Base-by-base conservation (phyloP, 2,797 vertebrate species). In the Mionectes olivaceus region DNA sequence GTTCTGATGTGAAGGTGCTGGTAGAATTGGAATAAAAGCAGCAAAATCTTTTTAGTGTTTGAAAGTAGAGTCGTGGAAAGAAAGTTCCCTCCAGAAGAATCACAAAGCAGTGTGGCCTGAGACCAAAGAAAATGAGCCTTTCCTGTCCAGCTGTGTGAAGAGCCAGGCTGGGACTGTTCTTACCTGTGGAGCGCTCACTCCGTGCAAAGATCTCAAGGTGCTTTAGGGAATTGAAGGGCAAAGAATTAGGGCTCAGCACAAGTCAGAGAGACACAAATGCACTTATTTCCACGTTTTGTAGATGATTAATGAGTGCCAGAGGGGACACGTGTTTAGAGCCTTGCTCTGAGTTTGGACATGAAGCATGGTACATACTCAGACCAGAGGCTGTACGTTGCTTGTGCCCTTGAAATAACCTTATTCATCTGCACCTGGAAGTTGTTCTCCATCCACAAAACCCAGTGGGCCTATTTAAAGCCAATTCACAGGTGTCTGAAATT, bases 401-500 rank as follows among this genome's bases (percentile, higher is more conserved):
- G 13, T 95, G 94, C 88, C 95, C 96, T 92, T 93, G 74, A 82
- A 96, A 90, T 96, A 95, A 96, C 96, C 94, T 94, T 93, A 27
- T 76, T 75, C 86, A 67, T 75, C 93, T 13, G 13, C 94, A 94
- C 92, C 87, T 96, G 91, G 91, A 96, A 94, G 89, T 94, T 93
- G 92, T 96, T 97, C 92, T 88, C 76, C 80, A 68, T 69, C 92
- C 95, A 79, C 95, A 95, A 94, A 96, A 96, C 89, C 89, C 95
- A 81, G 52, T 94, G 91, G 93, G 83, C 52, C 89, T 83, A 57
- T 89, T 95, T 92, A 81, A 96, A 86, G 49, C 52, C 55, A 88
- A 78, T 95, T 96, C 95, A 87, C 95, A 96, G 94, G 95, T 96
- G 95, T 90, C 93, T 95, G 87, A 96, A 96, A 88, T 96, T 94